Base-by-base conservation (phyloP, 1,140 invertebrate species). In the Olivierus martensii region DNA sequence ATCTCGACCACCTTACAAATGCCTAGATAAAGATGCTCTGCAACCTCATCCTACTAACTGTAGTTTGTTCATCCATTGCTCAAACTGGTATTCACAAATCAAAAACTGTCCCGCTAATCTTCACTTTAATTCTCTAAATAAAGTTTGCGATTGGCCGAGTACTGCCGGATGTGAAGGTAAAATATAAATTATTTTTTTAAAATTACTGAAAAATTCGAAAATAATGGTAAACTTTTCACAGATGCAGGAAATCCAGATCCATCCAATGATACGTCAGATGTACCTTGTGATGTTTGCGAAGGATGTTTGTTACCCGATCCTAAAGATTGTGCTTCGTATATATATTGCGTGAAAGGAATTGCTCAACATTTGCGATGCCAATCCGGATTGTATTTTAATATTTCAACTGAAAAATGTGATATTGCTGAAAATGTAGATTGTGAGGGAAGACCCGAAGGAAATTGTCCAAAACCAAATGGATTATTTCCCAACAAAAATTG, bases 121-220 rank as follows among this genome's bases (percentile, higher is more conserved):
- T 0, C 70, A 73, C 47, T 80, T 78, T 64, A 77, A 79, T 59
- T 58, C 70, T 4, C 36, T 59, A 1, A 56, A 66, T 1, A 64
- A 68, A 55, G 66, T 72, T 5, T 80, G 78, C 58, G 78, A 79
- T 61, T 79, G 58, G 58, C 59, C 58, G 14, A 21, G 53, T 7
- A 39, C 15, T 22, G 58, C 58, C 22, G 55, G 58, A 22, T 59
- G 58, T 39, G 48, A 39, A 18, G 49, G 28, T 28, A 28, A 28
- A 9, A n/a, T n/a, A n/a, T 53, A 53, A 54, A 37, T 22, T 17
- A 17, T 51, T 36, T 2, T 49, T 6, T 7, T 15, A 37, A 49
- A 49, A 36, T 10, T 18, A 46, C 18, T 22, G 18, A 28, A 9
- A 9, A 2, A 28, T 28, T 28, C 28, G 28, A 2, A 28, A 28